These are phyloP conservation scores for Pseudopodoces humilis DNA, from an alignment of 2,113 vertebrate species.

Conservation along the genomic window DNA sequence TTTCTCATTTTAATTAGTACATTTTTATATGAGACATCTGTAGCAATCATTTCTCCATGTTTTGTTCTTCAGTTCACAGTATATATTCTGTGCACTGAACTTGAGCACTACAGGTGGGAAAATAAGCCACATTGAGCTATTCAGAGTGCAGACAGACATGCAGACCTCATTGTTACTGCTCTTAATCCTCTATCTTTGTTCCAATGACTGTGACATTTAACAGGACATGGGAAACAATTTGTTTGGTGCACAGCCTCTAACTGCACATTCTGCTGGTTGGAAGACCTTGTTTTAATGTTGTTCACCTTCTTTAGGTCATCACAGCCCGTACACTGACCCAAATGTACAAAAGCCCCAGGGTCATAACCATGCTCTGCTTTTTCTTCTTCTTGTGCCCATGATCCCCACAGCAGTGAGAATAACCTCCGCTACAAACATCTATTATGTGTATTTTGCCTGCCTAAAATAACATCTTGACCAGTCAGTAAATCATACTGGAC, in stretches of 20 bases:
- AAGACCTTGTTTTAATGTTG: slow-evolving; percentile 14
- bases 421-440: not conserved
- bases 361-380: not conserved
- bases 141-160: not conserved
- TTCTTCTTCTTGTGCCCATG: not conserved
- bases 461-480: slow-evolving; percentile 36
- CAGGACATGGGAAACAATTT: not conserved
- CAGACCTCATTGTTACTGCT: not conserved
- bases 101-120: not conserved
- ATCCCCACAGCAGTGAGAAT: not conserved
- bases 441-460: not conserved
- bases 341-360: not conserved
- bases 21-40: not conserved
- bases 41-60: not conserved
- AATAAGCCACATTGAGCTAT: not conserved
- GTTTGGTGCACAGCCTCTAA: not conserved
- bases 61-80: not conserved
- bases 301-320: not conserved
- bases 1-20: not conserved
- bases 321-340: not conserved
- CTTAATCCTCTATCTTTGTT: not conserved
- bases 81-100: not conserved
- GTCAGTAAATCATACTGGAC: slow-evolving; percentile 26
- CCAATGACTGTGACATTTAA: not conserved
- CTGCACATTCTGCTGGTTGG: not conserved